Evolutionary conservation across 2,888 invertebrate genomes (phyloP).

Genomic region (Crepidodera aurea): DNA sequence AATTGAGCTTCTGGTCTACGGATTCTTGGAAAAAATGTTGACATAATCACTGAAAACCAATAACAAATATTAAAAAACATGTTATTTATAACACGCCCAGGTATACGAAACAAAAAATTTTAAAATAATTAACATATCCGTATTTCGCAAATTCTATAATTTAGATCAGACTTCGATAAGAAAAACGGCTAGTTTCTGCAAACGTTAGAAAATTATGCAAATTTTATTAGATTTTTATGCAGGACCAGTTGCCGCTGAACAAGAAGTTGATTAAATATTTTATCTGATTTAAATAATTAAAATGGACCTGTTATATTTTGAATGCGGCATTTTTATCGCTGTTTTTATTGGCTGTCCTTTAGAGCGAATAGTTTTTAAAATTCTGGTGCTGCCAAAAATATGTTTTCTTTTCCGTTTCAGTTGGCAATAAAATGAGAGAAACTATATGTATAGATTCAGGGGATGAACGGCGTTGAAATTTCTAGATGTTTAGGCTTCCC

Average conservation of each 20-base stretch:
- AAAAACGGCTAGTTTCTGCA: slow-evolving; percentile 8
- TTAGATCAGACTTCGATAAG: slow-evolving; percentile 20
- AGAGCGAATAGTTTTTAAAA: too few species aligned
- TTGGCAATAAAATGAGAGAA: too few species aligned
- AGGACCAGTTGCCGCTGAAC: background rate
- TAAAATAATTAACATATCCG: background rate
- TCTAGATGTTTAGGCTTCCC: too few species aligned
- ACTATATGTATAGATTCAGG: too few species aligned
- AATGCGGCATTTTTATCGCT: background rate
- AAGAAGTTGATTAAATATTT: slow-evolving; percentile 16
- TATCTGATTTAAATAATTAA: slow-evolving; percentile 23
- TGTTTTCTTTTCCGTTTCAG: too few species aligned
- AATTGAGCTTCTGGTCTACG: too few species aligned
- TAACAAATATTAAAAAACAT: too few species aligned
- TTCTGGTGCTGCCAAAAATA: too few species aligned
- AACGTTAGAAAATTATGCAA: slow-evolving; percentile 24
- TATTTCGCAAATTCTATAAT: background rate
- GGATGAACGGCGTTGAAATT: too few species aligned
- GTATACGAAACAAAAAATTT: background rate
- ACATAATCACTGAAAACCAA: too few species aligned
- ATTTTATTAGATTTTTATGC: slow-evolving; percentile 23
- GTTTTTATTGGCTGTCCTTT: too few species aligned
- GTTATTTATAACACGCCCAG: background rate
- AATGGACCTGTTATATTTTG: background rate
- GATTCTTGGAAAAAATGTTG: too few species aligned